phyloP scores from a whole-genome alignment of 1,140 invertebrate species.

The Brachystomella parvula region DNA sequence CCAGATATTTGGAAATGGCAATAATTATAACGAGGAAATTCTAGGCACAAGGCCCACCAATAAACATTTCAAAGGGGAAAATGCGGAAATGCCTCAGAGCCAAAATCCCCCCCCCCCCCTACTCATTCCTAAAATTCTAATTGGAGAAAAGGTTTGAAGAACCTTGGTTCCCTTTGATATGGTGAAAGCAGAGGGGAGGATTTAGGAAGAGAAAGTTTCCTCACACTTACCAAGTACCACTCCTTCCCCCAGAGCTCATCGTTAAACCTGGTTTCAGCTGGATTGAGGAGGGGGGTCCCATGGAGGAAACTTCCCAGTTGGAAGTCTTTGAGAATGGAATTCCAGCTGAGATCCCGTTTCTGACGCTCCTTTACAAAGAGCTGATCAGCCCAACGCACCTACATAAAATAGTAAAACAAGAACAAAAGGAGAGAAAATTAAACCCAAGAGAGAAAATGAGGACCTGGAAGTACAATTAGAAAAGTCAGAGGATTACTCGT shows the following conservation, averaged over 20 bases:
- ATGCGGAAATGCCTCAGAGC: too few species aligned
- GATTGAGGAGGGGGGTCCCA: constrained; percentile 19
- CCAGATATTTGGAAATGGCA: neutral
- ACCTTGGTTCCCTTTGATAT: neutral
- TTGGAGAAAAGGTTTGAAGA: neutral
- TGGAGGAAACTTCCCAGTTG: constrained; percentile 19
- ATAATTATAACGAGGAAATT: too few species aligned
- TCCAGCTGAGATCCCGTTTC: constrained; percentile 50
- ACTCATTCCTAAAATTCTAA: too few species aligned
- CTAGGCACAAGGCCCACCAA: too few species aligned
- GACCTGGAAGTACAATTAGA: too few species aligned
- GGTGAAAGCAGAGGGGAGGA: neutral
- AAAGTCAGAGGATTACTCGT: too few species aligned
- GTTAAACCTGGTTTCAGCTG: constrained; percentile 52
- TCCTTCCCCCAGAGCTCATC: constrained; percentile 78
- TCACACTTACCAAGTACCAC: constrained; percentile 78
- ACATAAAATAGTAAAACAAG: neutral
- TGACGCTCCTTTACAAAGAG: constrained; percentile 54
- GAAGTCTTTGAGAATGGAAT: constrained; percentile 25
- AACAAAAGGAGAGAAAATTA: too few species aligned
- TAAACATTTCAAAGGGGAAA: too few species aligned
- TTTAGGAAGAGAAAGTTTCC: neutral
- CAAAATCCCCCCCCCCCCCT: too few species aligned
- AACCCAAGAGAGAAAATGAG: too few species aligned
- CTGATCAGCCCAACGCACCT: constrained; percentile 64